Evolutionary conservation across 1,140 invertebrate species (phyloP), one percentile per base, ranked within the genome.

Genomic region (Lepidostoma basale): DNA sequence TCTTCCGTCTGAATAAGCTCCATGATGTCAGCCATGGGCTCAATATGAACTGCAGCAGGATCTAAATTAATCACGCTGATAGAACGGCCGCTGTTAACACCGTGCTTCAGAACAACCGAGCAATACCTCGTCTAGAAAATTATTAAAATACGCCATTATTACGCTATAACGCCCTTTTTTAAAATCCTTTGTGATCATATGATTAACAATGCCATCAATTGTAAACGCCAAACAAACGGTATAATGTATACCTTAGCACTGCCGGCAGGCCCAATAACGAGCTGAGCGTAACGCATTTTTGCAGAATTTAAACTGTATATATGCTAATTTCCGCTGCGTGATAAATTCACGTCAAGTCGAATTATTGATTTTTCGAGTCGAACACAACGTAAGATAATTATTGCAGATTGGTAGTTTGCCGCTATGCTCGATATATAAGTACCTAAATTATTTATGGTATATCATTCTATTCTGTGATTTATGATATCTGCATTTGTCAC

Each of bases 31-130:
- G 88, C 89, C 9, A 92, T 75, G 0, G 95, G 90, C 74, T 94
- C 88, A 85, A 99, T 99, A 77, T 93, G 85, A 79, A 99, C 98
- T 12, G 97, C 97, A 2, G 97, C 98, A 39, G 98, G 98, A 84
- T 99, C 98, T 36, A 99, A 84, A 85, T 99, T 99, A 0, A 99
- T 90, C 6, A 99, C 89, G 69, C 95, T 88, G 20, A 98, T 85
- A 1, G 85, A 83, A 75, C 95, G 86, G 67, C 88, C 89, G 3
- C 87, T 78, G 70, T 89, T 88, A 68, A 88, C 86, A 52, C 89
- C 93, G 81, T 98, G 94, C 78, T 90, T 90, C 67, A 93, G 90
- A 76, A 99, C 88, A 9, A 89, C 88, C 45, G 89, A 89, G 79
- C 98, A 99, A 77, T 99, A 99, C 1, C 97, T 99, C 0, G 97